Base-by-base conservation (phyloP, 2,888 invertebrate genomes). In the Synergus umbraculus region DNA sequence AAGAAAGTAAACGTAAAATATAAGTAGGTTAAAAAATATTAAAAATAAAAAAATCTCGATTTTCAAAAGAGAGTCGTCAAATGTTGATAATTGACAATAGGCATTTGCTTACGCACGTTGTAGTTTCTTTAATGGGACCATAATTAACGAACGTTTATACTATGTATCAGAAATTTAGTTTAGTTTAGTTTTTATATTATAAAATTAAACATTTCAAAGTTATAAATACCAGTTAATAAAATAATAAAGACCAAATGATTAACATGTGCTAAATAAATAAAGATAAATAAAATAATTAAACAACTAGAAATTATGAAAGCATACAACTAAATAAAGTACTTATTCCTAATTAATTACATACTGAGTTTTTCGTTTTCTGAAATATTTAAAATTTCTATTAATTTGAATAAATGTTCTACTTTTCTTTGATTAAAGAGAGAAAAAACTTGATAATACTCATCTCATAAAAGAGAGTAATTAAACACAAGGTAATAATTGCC, bases 401-500 rank as follows among this genome's bases (percentile, higher is more conserved):
- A 22, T 46, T 60, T 22, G 4, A 60, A 60, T 22, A 60, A 60
- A n/a, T 54, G n/a, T 54, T 54, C 9, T 4, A 54, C 5, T 22
- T 18, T 18, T 4, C 60, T 60, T 60, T 9, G 60, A 29, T 12
- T 29, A 73, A 73, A 37, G 8, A 37, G 22, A n/a, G 15, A 2
- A 49, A 8, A n/a, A 69, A 69, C 12, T 29, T 29, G 13, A 69
- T 10, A 37, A 69, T 49, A 22, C 0, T 29, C 15, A 69, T n/a
- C 29, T 29, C 7, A 41, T 43, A 43, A 66, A 29, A 43, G n/a
- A 54, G n/a, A 54, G 10, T 54, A 73, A 73, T 54, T 73, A 54
- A 73, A 73, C 12, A 63, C 63, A 73, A 58, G 29, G 37, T 37
- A 49, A 73, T 73, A 73, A 54, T 73, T 73, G 73, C 73, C 73